Percentiles rank a stretch among this genome's conserved stretches.
Conservation (phyloP, 2,113 vertebrate genomes). For the Limnothrissa miodon region DNA sequence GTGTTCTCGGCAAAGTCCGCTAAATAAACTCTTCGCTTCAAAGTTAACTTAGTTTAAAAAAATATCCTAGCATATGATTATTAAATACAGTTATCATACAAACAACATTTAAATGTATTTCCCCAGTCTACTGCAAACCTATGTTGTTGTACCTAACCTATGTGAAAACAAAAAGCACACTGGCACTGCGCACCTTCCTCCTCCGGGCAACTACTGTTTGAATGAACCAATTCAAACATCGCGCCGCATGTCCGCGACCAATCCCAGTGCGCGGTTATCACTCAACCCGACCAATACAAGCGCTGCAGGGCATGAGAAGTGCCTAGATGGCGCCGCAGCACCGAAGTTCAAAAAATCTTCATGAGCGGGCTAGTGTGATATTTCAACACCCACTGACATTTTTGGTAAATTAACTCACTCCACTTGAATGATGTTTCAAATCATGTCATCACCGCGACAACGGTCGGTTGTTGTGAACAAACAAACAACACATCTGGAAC, state of each 20-base stretch:
- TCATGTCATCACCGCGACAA: not conserved
- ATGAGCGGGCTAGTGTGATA: not conserved
- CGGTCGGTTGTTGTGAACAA: not conserved
- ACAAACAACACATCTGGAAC: not conserved
- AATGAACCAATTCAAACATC: slow-evolving; percentile 62
- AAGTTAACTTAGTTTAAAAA: not conserved
- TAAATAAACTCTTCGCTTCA: not conserved
- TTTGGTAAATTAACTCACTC: not conserved
- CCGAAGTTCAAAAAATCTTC: not conserved
- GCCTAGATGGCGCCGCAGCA: not conserved
- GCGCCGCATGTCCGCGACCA: slow-evolving; percentile 42
- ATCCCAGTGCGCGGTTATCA: slow-evolving; percentile 17
- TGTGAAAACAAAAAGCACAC: slow-evolving; percentile 2
- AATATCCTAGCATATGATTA: not conserved
- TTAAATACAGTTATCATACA: not conserved
- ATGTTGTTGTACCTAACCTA: not conserved
- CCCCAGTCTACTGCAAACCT: not conserved
- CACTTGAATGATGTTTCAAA: not conserved
- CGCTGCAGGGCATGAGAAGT: not conserved
- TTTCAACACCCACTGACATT: not conserved
- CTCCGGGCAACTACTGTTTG: not conserved
- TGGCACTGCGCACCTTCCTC: not conserved
- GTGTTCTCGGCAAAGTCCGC: not conserved
- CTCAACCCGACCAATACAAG: slow-evolving; percentile 1
- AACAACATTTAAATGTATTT: not conserved